Percentiles rank a stretch among this genome's conserved stretches.
phyloP scores from a whole-genome alignment of 2,888 invertebrate genomes.

The Operophtera brumata region DNA sequence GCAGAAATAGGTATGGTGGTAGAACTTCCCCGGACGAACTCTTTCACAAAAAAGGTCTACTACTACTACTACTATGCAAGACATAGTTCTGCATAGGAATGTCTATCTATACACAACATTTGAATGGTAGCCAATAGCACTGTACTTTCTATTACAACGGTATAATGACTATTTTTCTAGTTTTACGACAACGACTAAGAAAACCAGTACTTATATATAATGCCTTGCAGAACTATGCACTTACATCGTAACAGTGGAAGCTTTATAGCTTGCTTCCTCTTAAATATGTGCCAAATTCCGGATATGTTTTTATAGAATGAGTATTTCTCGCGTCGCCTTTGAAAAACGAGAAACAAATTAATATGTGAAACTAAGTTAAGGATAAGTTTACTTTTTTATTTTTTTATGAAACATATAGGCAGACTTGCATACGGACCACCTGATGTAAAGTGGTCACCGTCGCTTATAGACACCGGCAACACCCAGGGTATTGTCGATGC shows the following conservation, averaged over 20 bases:
- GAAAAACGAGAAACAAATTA: constrained; percentile 38
- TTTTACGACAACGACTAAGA: not conserved
- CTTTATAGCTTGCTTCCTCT: constrained; percentile 53
- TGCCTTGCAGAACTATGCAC: constrained; percentile 79
- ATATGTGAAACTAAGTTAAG: not conserved
- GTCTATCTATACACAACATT: not conserved
- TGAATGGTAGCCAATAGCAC: not conserved
- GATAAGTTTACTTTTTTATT: no score
- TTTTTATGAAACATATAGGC: no score
- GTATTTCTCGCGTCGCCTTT: constrained; percentile 63
- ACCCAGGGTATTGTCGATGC: no score
- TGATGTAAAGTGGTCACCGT: no score
- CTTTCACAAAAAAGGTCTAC: no score
- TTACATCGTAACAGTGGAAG: constrained; percentile 53
- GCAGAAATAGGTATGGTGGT: no score
- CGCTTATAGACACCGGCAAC: no score
- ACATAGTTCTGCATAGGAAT: constrained; percentile 43
- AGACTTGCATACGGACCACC: no score
- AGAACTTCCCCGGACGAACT: no score
- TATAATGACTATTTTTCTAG: constrained; percentile 7
- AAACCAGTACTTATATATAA: constrained; percentile 25
- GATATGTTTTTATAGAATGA: constrained; percentile 74
- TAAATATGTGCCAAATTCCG: constrained; percentile 75
- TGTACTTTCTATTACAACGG: not conserved
- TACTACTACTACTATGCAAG: no score